phyloP scores from a whole-genome alignment of 2,888 invertebrate species.

The Parnassius glacialis region DNA sequence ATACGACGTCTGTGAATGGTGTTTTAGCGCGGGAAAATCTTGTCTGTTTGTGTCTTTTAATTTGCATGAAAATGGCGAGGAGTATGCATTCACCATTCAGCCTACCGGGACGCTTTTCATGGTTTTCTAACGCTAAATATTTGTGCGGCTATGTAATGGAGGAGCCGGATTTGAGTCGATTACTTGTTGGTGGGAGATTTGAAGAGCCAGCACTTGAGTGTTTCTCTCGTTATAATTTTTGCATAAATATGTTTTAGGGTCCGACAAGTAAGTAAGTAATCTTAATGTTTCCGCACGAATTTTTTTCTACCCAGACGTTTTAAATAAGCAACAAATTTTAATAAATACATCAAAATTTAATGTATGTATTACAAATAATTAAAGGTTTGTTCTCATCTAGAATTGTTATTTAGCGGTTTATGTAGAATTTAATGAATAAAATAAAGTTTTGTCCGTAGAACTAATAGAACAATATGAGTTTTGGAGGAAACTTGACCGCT shows the following conservation, averaged over 20 bases:
- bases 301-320: conserved; percentile 56
- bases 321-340: not conserved
- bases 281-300: conserved; percentile 68
- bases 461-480: too few relatives aligned
- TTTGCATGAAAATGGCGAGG: conserved; percentile 77
- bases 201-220: conserved; percentile 47
- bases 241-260: conserved; percentile 72
- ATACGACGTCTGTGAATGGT: conserved; percentile 71
- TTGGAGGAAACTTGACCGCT: too few relatives aligned
- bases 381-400: too few relatives aligned
- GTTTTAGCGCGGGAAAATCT: conserved; percentile 69
- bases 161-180: conserved; percentile 53
- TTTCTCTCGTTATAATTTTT: conserved; percentile 70
- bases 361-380: too few relatives aligned
- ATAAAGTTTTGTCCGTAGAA: too few relatives aligned
- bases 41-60: conserved; percentile 77
- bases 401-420: too few relatives aligned
- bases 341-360: too few relatives aligned
- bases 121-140: conserved; percentile 49
- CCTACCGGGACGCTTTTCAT: conserved; percentile 56
- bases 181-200: conserved; percentile 57
- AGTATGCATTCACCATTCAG: conserved; percentile 63
- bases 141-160: conserved; percentile 44
- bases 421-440: too few relatives aligned
- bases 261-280: conserved; percentile 46